Conservation (phyloP, 37 sponge, comb jelly and placozoan species). For the Dysidea cf. avara region DNA sequence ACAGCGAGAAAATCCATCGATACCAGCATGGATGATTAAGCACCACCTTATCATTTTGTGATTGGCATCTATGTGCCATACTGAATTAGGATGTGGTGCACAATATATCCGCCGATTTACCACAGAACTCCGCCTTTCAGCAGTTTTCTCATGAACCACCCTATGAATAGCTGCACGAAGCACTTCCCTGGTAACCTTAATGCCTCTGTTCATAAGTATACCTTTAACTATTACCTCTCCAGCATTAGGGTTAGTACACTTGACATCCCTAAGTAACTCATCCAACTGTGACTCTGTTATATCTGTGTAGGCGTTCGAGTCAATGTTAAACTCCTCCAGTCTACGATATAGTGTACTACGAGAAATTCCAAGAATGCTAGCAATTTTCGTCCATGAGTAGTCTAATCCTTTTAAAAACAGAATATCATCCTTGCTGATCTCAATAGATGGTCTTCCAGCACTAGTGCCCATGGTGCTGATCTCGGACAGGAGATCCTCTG, state of each 20-base stretch:
- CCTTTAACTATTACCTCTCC: conserved; percentile 34
- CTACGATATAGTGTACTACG: conserved; percentile 13
- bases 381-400: conserved; percentile 16
- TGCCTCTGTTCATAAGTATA: background rate
- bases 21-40: conserved; percentile 30
- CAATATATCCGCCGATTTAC: conserved; percentile 26
- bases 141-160: conserved; percentile 32
- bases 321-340: conserved; percentile 2
- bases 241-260: conserved; percentile 15
- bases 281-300: conserved; percentile 6
- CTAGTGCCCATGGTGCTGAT: too few species aligned
- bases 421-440: background rate
- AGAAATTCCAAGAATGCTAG: conserved; percentile 2
- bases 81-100: conserved; percentile 16
- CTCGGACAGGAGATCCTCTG: too few species aligned
- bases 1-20: conserved; percentile 41
- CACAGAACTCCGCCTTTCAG: conserved; percentile 2
- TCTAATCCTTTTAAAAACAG: background rate
- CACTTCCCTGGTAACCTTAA: conserved; percentile 9
- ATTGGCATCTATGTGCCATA: conserved; percentile 37
- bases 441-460: conserved; percentile 6
- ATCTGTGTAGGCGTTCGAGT: conserved; percentile 1
- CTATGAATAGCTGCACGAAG: conserved; percentile 38
- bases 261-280: background rate
- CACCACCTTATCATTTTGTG: conserved; percentile 33